Percentiles rank a stretch among this genome's conserved stretches.
phyloP scores from a whole-genome alignment of 2,797 vertebrate species.

The Psittacula echo region DNA sequence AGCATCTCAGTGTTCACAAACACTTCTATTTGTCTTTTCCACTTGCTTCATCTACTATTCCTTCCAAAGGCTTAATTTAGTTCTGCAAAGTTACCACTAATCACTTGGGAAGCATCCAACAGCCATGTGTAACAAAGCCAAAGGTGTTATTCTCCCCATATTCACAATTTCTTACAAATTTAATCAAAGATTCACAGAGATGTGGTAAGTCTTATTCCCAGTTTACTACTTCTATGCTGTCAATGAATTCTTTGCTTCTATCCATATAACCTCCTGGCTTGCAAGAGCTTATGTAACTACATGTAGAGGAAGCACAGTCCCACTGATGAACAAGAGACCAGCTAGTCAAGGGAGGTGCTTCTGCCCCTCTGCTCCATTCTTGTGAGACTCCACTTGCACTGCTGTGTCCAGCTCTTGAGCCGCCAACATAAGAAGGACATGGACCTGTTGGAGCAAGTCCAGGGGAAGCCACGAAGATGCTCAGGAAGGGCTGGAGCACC shows the following conservation, averaged over 20 bases:
- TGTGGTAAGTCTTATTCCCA: not conserved
- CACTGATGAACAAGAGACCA: not conserved
- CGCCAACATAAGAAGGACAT: not conserved
- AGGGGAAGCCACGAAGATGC: not conserved
- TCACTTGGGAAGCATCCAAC: not conserved
- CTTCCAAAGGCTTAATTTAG: not conserved
- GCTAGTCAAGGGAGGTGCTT: not conserved
- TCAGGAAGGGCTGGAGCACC: not conserved
- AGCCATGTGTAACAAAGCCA: not conserved
- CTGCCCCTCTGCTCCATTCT: not conserved
- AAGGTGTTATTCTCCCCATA: not conserved
- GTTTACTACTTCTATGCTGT: not conserved
- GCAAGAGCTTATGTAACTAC: too few species aligned
- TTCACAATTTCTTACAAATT: not conserved
- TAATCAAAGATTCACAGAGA: not conserved
- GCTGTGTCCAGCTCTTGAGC: not conserved
- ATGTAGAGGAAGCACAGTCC: fast-evolving
- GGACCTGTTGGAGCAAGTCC: not conserved
- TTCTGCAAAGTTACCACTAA: not conserved
- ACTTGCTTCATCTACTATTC: not conserved
- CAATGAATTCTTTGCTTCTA: not conserved
- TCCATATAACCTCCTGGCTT: not conserved
- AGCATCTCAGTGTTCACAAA: not conserved
- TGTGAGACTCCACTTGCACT: not conserved
- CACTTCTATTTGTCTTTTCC: not conserved